Evolutionary conservation across 2,113 vertebrate genomes (phyloP), one percentile per base, ranked within the genome.

Genomic region (Mungos mungo): DNA sequence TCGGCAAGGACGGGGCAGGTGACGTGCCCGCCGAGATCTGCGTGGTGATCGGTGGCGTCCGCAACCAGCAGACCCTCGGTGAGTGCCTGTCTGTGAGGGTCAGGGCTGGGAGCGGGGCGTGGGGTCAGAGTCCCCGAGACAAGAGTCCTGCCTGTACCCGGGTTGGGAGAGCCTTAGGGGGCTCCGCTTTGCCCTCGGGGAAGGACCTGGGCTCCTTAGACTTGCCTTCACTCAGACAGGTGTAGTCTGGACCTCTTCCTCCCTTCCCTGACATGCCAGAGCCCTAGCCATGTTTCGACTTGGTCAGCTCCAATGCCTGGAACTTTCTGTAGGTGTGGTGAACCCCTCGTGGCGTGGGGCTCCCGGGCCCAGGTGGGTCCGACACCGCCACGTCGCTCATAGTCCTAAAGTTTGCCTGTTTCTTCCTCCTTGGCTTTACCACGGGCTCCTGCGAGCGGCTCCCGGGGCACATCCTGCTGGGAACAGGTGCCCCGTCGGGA

Each of bases 21-120:
- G 99, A 99, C 0, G 98, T 99, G 89, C 99, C 99, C 0, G 99
- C 99, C 0, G 99, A 99, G 98, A 99, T 99, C 98, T 99, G 99
- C 4, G 99, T 99, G 97, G 99, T 99, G 95, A 99, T 99, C 10
- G 99, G 99, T 0, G 99, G 99, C 3, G 99, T 99, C 85, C 99
- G 99, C 97, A 99, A 99, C 98, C 99, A 99, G 98, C 99, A 99
- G 98, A 99, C 99, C 1, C 99, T 99, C 16, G 99, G 99, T 99
- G 98, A 99, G 99, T 96, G 92, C 25, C 71, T 13, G 0, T 31
- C 97, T 45, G 7, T 1, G 19, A 7, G 25, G 16, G 19, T 50
- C 0, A 4, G 81, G 79, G 69, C 41, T 0, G 1, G 31, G 66
- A 0, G 8, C 79, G 0, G 77, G 47, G 13, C 3, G 23, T 63